Percentiles rank a stretch among this genome's conserved stretches.
Evolutionary conservation across 2,113 vertebrate species (phyloP).

Genomic region (Rana temporaria): DNA sequence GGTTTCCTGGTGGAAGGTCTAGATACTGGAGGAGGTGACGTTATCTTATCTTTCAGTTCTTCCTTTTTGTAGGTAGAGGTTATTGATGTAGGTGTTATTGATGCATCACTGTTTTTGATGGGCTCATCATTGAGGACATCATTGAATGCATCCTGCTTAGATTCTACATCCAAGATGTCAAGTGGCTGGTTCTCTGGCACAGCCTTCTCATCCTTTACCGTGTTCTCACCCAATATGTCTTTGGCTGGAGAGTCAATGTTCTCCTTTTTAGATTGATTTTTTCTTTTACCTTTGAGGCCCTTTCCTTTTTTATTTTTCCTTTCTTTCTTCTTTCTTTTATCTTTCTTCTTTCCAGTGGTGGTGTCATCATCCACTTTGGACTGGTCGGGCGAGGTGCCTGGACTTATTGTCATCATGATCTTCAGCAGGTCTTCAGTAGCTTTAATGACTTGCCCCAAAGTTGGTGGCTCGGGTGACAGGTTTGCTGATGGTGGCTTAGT

Average conservation of each 20-base stretch:
- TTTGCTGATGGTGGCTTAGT: background rate
- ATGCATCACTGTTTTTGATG: slow-evolving; percentile 44
- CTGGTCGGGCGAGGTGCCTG: slow-evolving; percentile 39
- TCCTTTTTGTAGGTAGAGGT: background rate
- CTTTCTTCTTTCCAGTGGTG: slow-evolving; percentile 69
- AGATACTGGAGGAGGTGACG: background rate
- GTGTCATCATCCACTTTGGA: slow-evolving; percentile 65
- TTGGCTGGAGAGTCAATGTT: slow-evolving; percentile 53
- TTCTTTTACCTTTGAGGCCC: slow-evolving; percentile 65
- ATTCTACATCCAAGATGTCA: slow-evolving; percentile 60
- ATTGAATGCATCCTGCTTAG: slow-evolving; percentile 69
- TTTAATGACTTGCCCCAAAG: slow-evolving; percentile 64
- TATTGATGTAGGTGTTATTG: background rate
- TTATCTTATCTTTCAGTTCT: slow-evolving; percentile 49
- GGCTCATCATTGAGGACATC: slow-evolving; percentile 67
- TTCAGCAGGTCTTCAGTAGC: slow-evolving; percentile 79
- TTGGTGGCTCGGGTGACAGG: slow-evolving; percentile 63
- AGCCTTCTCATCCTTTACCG: slow-evolving; percentile 56
- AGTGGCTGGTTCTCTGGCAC: slow-evolving; percentile 44
- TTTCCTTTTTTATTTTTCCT: slow-evolving; percentile 69
- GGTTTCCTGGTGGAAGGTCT: slow-evolving; percentile 33
- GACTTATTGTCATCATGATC: slow-evolving; percentile 71
- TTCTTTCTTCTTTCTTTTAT: slow-evolving; percentile 73
- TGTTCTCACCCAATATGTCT: slow-evolving; percentile 60
- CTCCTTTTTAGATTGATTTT: slow-evolving; percentile 50